Conservation (phyloP, 2,797 vertebrate genomes). For the Xenentodon cancila region DNA sequence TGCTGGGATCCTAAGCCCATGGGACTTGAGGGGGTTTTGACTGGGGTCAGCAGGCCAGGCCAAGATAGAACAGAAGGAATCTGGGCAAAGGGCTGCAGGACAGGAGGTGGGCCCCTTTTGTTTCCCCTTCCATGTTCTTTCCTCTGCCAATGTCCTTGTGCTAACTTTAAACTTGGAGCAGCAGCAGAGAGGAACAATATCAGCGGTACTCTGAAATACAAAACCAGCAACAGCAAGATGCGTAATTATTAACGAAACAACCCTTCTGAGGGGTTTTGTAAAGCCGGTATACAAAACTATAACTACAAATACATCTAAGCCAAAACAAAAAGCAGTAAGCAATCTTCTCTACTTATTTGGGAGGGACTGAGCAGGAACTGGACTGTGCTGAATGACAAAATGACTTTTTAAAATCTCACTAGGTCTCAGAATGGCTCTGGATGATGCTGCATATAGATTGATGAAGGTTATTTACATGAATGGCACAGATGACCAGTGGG, state of each 20-base stretch:
- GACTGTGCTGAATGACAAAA: constrained; percentile 1
- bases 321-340: background rate
- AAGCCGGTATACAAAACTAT: background rate
- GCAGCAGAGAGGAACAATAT: constrained; percentile 14
- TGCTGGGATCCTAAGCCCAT: constrained; percentile 77
- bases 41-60: constrained; percentile 76
- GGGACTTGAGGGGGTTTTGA: constrained; percentile 72
- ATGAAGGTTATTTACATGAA: constrained; percentile 57
- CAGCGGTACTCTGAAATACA: background rate
- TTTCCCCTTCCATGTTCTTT: constrained; percentile 57
- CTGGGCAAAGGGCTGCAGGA: constrained; percentile 70
- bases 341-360: background rate
- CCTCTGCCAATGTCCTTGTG: constrained; percentile 31
- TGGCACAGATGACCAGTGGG: constrained; percentile 41
- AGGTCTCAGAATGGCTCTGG: background rate
- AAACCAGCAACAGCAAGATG: background rate
- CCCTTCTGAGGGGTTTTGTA: background rate
- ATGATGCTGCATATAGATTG: constrained; percentile 29
- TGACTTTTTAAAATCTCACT: background rate
- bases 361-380: constrained; percentile 4
- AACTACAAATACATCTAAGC: constrained; percentile 1
- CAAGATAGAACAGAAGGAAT: constrained; percentile 81
- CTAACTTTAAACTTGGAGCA: constrained; percentile 66
- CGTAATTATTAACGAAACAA: constrained; percentile 2
- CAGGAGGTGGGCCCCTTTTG: constrained; percentile 69